Conservation (phyloP, 2,888 invertebrate species). For the Drosophila siamana region DNA sequence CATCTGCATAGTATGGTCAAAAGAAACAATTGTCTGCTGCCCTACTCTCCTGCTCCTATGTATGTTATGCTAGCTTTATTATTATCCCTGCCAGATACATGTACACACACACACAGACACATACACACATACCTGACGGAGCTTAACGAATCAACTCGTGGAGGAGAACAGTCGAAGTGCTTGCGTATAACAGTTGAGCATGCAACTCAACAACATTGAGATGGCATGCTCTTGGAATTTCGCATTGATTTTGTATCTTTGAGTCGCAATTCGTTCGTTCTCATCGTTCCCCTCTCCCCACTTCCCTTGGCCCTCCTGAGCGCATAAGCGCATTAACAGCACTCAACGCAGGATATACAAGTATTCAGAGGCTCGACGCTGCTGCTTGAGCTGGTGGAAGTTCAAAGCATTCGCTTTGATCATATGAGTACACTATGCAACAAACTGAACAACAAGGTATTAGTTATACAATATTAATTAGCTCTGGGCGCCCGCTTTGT, state of each 20-base stretch:
- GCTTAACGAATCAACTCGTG: conserved; percentile 2
- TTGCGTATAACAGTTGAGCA: conserved; percentile 17
- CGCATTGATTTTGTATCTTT: conserved; percentile 24
- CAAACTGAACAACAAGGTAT: conserved; percentile 1
- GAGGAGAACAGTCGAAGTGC: conserved; percentile 10
- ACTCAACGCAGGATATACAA: conserved; percentile 1
- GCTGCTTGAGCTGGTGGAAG: background rate
- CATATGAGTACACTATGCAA: conserved; percentile 9
- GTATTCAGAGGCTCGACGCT: background rate
- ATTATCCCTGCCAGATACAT: background rate
- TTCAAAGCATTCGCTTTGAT: conserved; percentile 11
- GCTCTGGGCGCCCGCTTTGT: background rate
- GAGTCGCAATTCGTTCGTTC: conserved; percentile 6
- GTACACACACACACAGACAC: background rate
- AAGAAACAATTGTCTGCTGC: conserved; percentile 73
- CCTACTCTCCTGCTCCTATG: conserved; percentile 14
- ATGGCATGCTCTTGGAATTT: conserved; percentile 15
- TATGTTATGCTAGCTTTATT: background rate
- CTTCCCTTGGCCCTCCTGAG: background rate
- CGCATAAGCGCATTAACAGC: conserved; percentile 52
- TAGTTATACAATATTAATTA: background rate
- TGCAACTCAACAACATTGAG: conserved; percentile 6
- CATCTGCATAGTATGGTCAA: conserved; percentile 85
- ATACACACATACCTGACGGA: background rate
- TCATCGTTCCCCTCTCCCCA: conserved; percentile 8